Base-by-base conservation (phyloP, 2,113 vertebrate genomes). In the Anguilla rostrata region DNA sequence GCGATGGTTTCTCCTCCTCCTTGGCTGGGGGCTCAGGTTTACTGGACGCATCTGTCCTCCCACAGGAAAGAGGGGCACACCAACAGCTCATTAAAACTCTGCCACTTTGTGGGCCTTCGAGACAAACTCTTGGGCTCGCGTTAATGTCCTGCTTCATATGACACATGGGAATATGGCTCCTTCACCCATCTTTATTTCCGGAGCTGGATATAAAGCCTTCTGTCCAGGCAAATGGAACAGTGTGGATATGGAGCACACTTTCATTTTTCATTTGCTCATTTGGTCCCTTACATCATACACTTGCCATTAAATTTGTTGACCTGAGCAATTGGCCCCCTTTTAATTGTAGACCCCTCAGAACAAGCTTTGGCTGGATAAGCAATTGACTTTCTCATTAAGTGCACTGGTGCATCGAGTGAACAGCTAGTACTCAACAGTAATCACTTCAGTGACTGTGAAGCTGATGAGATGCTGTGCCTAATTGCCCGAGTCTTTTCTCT, bases 1-100 rank as follows among this genome's bases (percentile, higher is more conserved):
- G 71, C 0, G 89, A 92, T 80, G 81, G 29, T 78, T 88, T 85
- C 16, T 90, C 87, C 84, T 91, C 90, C 46, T 90, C 91, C 39
- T 90, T 87, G 40, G 84, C 84, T 83, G 82, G 66, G 22, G 82
- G 86, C 88, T 94, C 92, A 63, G 63, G 75, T n/a, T 84, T 63
- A 39, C 22, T 39, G 53, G 91, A 90, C 34, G 88, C 92, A 49
- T 87, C 91, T 86, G 82, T 20, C 34, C 29, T 26, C 57, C 39
- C 34, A 84, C 82, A 78, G 53, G 53, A 82, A 86, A 39, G 60
- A 2, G n/a, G 26, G 66, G n/a, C 29, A 81, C 43, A 60, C 14
- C 60, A 87, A 80, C 83, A 88, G 2, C 7, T 43, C 66, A 60
- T 18, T 75, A 34, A 81, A 15, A 56, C n/a, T n/a, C 39, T 71